Evolutionary conservation across 1,140 invertebrate genomes (phyloP).

Genomic region (Vollenhovia emeryi): DNA sequence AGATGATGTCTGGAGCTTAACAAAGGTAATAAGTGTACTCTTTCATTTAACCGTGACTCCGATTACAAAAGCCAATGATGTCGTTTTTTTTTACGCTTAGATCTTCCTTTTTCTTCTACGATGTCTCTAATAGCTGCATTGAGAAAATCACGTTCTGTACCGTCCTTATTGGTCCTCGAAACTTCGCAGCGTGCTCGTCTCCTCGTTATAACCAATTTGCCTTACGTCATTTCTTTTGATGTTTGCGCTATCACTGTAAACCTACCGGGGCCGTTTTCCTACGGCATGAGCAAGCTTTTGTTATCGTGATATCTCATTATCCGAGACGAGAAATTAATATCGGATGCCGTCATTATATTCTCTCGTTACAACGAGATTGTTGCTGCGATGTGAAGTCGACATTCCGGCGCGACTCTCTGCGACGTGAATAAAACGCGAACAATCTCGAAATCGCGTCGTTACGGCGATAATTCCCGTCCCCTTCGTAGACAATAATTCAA

Average conservation of each 20-base stretch:
- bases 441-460: background rate
- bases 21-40: background rate
- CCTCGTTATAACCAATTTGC: conserved; percentile 7
- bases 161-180: conserved; percentile 15
- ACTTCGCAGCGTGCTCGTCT: background rate
- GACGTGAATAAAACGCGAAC: background rate
- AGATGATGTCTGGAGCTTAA: background rate
- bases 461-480: background rate
- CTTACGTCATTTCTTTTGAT: conserved; percentile 41
- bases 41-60: background rate
- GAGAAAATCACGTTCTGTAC: background rate
- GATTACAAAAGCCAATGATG: background rate
- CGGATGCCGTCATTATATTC: conserved; percentile 48
- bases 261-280: conserved; percentile 21
- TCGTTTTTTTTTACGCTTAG: background rate
- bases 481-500: conserved; percentile 11
- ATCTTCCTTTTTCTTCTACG: background rate
- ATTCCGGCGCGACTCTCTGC: background rate
- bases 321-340: conserved; percentile 57
- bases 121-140: background rate
- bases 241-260: conserved; percentile 29
- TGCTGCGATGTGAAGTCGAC: conserved; percentile 21
- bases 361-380: conserved; percentile 38
- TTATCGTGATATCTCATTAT: conserved; percentile 55
- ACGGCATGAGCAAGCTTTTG: conserved; percentile 33